Percentiles rank a stretch among this genome's conserved stretches.
Evolutionary conservation across 2,888 invertebrate species (phyloP).

Genomic region (Dynastes grantii): DNA sequence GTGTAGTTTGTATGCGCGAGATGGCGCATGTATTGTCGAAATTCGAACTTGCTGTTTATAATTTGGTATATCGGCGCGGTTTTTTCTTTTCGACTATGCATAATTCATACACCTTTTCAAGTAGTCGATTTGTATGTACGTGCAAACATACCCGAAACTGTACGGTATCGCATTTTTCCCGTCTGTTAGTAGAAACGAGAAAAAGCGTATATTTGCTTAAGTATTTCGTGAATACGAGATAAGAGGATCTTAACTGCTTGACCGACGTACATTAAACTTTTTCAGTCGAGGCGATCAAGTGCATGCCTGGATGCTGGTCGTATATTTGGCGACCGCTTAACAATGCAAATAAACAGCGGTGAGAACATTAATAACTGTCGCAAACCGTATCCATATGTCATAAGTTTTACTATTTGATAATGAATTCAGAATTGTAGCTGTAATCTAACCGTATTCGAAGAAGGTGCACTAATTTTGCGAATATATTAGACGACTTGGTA

Average conservation of each 20-base stretch:
- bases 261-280: conserved; percentile 20
- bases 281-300: conserved; percentile 10
- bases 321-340: conserved; percentile 26
- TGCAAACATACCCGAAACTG: background rate
- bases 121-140: conserved; percentile 30
- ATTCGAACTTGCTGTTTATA: conserved; percentile 19
- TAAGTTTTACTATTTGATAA: no score
- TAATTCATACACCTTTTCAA: conserved; percentile 26
- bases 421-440: background rate
- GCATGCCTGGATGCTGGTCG: background rate
- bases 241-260: conserved; percentile 30
- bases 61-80: conserved; percentile 10
- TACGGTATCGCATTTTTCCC: conserved; percentile 40
- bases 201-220: conserved; percentile 22
- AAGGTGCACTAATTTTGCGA: background rate
- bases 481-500: background rate
- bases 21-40: background rate
- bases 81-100: conserved; percentile 27
- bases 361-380: conserved; percentile 31
- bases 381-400: background rate
- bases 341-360: conserved; percentile 12
- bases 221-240: conserved; percentile 38
- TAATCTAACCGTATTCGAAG: background rate
- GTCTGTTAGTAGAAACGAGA: conserved; percentile 25
- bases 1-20: conserved; percentile 21